Conservation (phyloP, 2,797 vertebrate species). For the Jordanella pulchra region DNA sequence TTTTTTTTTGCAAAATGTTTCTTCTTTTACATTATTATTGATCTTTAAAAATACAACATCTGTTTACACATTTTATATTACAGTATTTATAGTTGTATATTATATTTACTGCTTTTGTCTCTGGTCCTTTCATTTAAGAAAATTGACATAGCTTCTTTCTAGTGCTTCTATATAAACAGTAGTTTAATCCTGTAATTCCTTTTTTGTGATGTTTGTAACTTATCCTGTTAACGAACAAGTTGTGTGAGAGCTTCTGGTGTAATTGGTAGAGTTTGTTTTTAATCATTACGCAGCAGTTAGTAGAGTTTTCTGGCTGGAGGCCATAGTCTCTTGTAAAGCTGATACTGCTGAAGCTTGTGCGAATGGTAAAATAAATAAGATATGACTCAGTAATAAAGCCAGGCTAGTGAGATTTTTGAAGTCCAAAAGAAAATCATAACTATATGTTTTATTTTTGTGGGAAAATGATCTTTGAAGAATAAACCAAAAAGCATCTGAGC, state of each 20-base stretch:
- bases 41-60: slow-evolving; percentile 18
- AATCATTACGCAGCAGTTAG: background rate
- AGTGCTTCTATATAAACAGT: slow-evolving; percentile 26
- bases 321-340: background rate
- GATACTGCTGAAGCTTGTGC: background rate
- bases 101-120: slow-evolving; percentile 20
- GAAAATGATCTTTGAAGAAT: too few species aligned
- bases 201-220: slow-evolving; percentile 15
- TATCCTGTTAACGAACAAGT: slow-evolving; percentile 11
- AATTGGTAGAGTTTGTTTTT: slow-evolving; percentile 7
- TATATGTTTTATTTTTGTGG: background rate
- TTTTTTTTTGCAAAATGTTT: slow-evolving; percentile 17
- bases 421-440: background rate
- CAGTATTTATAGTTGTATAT: slow-evolving; percentile 12
- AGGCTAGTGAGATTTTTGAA: background rate
- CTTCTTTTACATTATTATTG: slow-evolving; percentile 27
- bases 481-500: too few species aligned
- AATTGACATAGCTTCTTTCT: slow-evolving; percentile 12
- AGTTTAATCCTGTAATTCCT: slow-evolving; percentile 5
- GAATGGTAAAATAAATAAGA: slow-evolving; percentile 1
- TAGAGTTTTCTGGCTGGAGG: background rate
- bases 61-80: slow-evolving; percentile 19
- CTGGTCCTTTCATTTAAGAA: background rate
- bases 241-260: slow-evolving; percentile 6
- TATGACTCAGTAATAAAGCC: background rate